Evolutionary conservation across 2,113 vertebrate genomes (phyloP).

Genomic region (Alectura lathami): DNA sequence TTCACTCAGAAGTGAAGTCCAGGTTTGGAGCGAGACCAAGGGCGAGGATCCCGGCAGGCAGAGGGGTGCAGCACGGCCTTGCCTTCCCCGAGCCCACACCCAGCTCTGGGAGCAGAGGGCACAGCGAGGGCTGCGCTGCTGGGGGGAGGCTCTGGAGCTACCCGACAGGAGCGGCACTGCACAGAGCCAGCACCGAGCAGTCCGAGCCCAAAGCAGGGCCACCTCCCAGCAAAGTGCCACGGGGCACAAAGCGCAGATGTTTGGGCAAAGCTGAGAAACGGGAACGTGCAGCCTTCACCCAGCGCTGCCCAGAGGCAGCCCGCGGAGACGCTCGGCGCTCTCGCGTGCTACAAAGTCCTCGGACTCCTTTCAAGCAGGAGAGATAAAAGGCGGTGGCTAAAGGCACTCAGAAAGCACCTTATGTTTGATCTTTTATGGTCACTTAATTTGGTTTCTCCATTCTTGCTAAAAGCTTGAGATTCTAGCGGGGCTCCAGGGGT

Average conservation of each 20-base stretch:
- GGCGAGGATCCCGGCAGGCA: not conserved
- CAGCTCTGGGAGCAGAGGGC: no score
- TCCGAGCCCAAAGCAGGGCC: not conserved
- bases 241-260: not conserved
- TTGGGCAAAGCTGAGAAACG: not conserved
- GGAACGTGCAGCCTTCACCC: not conserved
- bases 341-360: not conserved
- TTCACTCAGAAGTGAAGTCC: not conserved
- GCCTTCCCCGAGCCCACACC: not conserved
- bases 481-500: not conserved
- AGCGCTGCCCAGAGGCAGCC: not conserved
- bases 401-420: not conserved
- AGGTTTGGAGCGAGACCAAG: not conserved
- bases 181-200: not conserved
- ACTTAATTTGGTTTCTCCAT: not conserved
- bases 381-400: not conserved
- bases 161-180: not conserved
- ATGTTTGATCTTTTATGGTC: not conserved
- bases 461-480: not conserved
- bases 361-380: not conserved
- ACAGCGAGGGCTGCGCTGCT: not conserved
- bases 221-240: fast-evolving
- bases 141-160: no score
- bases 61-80: not conserved
- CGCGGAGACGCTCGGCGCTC: fast-evolving